phyloP scores from a whole-genome alignment of 2,797 vertebrate species.

The Delichon dasypus region DNA sequence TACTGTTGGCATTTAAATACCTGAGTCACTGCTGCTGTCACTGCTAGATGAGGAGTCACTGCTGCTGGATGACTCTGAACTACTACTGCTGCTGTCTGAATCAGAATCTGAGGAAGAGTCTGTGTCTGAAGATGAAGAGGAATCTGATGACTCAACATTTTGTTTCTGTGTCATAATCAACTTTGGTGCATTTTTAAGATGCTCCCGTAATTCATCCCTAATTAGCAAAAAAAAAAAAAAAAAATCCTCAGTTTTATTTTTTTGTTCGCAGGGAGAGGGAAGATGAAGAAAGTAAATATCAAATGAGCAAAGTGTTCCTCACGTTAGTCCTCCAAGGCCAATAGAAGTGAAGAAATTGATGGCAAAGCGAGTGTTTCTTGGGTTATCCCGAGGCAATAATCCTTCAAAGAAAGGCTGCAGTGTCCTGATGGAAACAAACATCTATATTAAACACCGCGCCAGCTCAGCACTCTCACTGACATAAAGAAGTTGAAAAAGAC shows the following conservation, averaged over 20 bases:
- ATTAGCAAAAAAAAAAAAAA: not conserved
- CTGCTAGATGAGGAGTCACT: constrained; percentile 76
- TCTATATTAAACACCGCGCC: not conserved
- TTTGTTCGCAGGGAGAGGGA: not conserved
- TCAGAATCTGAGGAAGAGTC: constrained; percentile 78
- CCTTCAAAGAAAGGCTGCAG: constrained; percentile 94
- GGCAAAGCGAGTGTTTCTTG: constrained; percentile 96
- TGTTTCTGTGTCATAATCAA: constrained; percentile 97
- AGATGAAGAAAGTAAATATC: not conserved
- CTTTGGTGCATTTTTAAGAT: constrained; percentile 96
- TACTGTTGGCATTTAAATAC: constrained; percentile 38
- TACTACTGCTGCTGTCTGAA: constrained; percentile 76
- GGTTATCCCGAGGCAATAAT: constrained; percentile 94
- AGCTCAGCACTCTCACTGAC: not conserved
- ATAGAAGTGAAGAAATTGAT: constrained; percentile 99
- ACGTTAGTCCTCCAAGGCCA: constrained; percentile 96
- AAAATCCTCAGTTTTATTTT: not conserved
- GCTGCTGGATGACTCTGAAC: constrained; percentile 82
- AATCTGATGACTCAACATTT: constrained; percentile 90
- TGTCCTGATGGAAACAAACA: constrained; percentile 78
- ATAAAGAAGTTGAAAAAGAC: not conserved
- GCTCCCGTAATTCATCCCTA: constrained; percentile 95
- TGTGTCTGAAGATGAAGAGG: constrained; percentile 78
- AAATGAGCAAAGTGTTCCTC: constrained; percentile 67
- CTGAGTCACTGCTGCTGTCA: constrained; percentile 72